Evolutionary conservation across 2,797 vertebrate species (phyloP), one percentile per base, ranked within the genome.

Genomic region (Anolis apletophallus): DNA sequence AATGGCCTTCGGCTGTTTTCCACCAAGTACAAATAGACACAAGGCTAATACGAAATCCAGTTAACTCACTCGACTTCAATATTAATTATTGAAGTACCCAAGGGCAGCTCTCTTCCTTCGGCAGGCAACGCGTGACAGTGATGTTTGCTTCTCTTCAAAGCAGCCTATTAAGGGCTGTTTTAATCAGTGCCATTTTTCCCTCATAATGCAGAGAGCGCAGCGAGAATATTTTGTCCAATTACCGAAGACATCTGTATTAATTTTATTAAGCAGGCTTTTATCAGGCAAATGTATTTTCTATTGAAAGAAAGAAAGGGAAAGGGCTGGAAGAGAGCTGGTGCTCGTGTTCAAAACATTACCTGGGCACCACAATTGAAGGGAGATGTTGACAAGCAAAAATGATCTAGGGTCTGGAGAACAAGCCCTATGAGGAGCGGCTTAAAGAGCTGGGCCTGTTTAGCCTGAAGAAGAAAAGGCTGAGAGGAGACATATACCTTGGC

Each of bases 1-100:
- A 26, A 84, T 86, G 88, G 90, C 93, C 86, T 89, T 74, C 40
- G 93, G 93, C 92, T 94, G 91, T 94, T 95, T 93, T 91, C 88
- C 89, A 90, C 93, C 90, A 90, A 92, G 46, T 80, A 90, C n/a
- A 95, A 96, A 94, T 75, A 91, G 52, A 91, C 94, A 92, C 91
- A 34, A 85, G 91, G 89, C 64, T 93, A 93, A 92, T 84, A 89
- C 91, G 57, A 79, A 94, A 87, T 92, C 85, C 88, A 90, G 93
- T 94, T 91, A 90, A 89, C 87, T 89, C 23, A 11, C 93, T 95
- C 85, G 92, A 86, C 90, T 95, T 93, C 89, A 91, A n/a, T 93
- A 92, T 94, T 94, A 94, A 94, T 94, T 95, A 91, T 81, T 92
- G 81, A 94, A 92, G 79, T 89, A 95, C 90, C 90, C 88, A 92